phyloP scores from a whole-genome alignment of 1,140 invertebrate species.

The Drosophila lini region DNA sequence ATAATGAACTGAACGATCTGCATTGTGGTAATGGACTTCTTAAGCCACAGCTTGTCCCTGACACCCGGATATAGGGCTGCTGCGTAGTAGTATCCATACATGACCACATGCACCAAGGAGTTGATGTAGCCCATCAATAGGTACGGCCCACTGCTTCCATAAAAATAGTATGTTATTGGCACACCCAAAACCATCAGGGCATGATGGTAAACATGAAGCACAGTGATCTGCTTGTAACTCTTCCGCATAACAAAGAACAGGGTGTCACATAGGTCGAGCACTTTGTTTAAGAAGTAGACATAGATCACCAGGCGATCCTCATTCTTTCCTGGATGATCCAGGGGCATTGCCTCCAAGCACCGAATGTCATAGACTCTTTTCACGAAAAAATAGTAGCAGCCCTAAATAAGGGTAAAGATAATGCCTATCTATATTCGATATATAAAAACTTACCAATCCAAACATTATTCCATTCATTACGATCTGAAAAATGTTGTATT shows the following conservation, averaged over 20 bases:
- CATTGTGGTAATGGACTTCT: conserved; percentile 91
- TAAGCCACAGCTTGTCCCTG: conserved; percentile 91
- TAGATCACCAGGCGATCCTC: conserved; percentile 18
- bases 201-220: conserved; percentile 95
- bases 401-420: conserved; percentile 1
- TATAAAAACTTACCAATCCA: conserved; percentile 8
- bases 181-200: conserved; percentile 72
- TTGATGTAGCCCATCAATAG: conserved; percentile 90
- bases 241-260: conserved; percentile 94
- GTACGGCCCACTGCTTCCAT: conserved; percentile 87
- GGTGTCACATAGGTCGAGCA: conserved; percentile 88
- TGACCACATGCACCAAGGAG: conserved; percentile 90
- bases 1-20: conserved; percentile 92
- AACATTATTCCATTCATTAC: conserved; percentile 39
- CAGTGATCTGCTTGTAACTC: conserved; percentile 92
- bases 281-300: conserved; percentile 50
- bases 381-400: not conserved
- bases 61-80: conserved; percentile 87
- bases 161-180: not conserved
- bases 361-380: not conserved
- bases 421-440: too few relatives aligned
- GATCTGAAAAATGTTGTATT: conserved; percentile 91
- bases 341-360: conserved; percentile 1
- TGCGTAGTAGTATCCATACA: conserved; percentile 91
- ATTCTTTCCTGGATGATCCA: conserved; percentile 23